Evolutionary conservation across 2,888 invertebrate species (phyloP).

Genomic region (Sarcophaga variegata): DNA sequence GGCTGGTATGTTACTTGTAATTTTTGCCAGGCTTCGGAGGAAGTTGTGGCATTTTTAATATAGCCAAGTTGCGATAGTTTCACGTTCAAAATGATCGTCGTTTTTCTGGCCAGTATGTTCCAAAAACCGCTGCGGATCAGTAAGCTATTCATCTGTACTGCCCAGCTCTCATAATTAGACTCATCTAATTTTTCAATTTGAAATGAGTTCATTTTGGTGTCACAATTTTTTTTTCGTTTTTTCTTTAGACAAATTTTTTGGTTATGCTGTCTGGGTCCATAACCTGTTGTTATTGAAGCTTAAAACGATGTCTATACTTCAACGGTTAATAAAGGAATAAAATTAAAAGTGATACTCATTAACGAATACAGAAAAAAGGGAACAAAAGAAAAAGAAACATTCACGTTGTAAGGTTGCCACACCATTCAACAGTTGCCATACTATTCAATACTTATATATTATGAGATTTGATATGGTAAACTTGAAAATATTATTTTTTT

Average conservation of each 20-base stretch:
- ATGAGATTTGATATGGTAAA: no score
- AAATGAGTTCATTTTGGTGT: background rate
- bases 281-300: slow-evolving; percentile 35
- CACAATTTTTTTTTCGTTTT: no score
- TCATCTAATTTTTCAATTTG: slow-evolving; percentile 25
- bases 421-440: no score
- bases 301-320: background rate
- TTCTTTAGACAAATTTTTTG: background rate
- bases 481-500: no score
- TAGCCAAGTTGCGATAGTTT: slow-evolving; percentile 60
- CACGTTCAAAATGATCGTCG: slow-evolving; percentile 48
- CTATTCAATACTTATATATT: no score
- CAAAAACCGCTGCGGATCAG: background rate
- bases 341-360: background rate
- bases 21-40: slow-evolving; percentile 61
- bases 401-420: no score
- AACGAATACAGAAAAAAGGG: no score
- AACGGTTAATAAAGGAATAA: slow-evolving; percentile 15
- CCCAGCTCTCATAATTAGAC: background rate
- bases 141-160: background rate
- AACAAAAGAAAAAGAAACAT: no score
- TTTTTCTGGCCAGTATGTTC: slow-evolving; percentile 4
- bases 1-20: slow-evolving; percentile 15
- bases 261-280: slow-evolving; percentile 58
- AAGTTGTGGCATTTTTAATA: slow-evolving; percentile 57